Conservation (phyloP, 2,888 invertebrate genomes). For the Pantelozetes paolii region DNA sequence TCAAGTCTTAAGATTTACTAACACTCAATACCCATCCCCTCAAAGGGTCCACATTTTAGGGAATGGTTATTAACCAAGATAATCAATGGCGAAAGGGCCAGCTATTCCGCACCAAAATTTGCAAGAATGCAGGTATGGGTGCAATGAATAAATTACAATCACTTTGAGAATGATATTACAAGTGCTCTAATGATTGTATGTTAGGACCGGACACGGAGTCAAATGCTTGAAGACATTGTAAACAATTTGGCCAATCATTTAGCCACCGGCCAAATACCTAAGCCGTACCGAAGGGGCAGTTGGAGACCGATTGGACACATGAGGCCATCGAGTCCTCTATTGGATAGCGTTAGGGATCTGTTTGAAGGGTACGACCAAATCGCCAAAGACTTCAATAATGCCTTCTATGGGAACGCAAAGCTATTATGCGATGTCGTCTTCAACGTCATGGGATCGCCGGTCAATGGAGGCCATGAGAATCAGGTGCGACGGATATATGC, state of each 20-base stretch:
- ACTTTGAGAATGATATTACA: background rate
- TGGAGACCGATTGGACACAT: slow-evolving; percentile 93
- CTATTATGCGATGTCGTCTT: slow-evolving; percentile 80
- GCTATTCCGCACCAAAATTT: slow-evolving; percentile 90
- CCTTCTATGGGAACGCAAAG: slow-evolving; percentile 77
- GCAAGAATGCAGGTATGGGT: slow-evolving; percentile 67
- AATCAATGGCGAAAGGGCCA: slow-evolving; percentile 86
- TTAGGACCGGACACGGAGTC: slow-evolving; percentile 82
- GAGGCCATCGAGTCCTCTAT: slow-evolving; percentile 83
- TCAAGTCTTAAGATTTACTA: too few species aligned
- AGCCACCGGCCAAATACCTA: slow-evolving; percentile 91
- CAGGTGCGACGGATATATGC: slow-evolving; percentile 62
- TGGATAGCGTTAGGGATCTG: slow-evolving; percentile 86
- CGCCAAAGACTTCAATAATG: slow-evolving; percentile 83
- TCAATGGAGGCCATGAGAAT: slow-evolving; percentile 34
- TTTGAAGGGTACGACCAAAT: slow-evolving; percentile 91
- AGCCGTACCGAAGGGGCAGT: slow-evolving; percentile 78
- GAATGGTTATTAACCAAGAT: slow-evolving; percentile 91
- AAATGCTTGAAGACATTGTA: slow-evolving; percentile 90
- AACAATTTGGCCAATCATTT: slow-evolving; percentile 89
- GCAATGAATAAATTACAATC: background rate
- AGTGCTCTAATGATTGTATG: background rate
- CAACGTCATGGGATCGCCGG: slow-evolving; percentile 61
- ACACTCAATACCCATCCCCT: too few species aligned
- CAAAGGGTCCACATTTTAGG: slow-evolving; percentile 78